These are phyloP conservation scores for Pachymerium ferrugineum DNA, from an alignment of 2,888 invertebrate species.

Conservation along the genomic window DNA sequence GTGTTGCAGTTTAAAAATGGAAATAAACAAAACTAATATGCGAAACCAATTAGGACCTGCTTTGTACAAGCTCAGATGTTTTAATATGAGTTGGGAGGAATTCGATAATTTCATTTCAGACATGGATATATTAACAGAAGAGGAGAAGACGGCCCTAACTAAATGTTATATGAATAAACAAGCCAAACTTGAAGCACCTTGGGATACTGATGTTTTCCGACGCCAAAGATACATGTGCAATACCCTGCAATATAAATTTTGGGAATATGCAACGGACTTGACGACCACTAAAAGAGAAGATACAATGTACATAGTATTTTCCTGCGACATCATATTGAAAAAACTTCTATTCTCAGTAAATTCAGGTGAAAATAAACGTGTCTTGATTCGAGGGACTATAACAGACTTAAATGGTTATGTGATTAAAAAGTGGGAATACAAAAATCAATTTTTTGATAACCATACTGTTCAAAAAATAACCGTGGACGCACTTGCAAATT, in stretches of 20 bases:
- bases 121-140: not conserved
- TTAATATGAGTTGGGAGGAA: slow-evolving; percentile 6
- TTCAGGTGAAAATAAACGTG: not conserved
- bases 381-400: not conserved
- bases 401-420: not conserved
- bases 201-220: not conserved
- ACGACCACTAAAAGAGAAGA: not conserved
- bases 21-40: not conserved
- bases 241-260: not conserved
- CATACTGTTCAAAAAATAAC: not conserved
- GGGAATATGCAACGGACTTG: not conserved
- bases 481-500: not conserved
- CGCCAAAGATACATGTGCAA: not conserved
- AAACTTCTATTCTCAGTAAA: not conserved
- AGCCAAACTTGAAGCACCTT: not conserved
- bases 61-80: not conserved
- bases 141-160: not conserved
- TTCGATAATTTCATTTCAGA: not conserved
- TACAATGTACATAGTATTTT: not conserved
- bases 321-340: not conserved
- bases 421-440: not conserved
- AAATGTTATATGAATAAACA: not conserved
- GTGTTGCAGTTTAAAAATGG: not conserved
- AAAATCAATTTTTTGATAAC: not conserved
- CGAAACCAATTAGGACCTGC: not conserved